Percentiles rank a stretch among this genome's conserved stretches.
Evolutionary conservation across 2,888 invertebrate species (phyloP).

Genomic region (Rugalucina vietnamica): DNA sequence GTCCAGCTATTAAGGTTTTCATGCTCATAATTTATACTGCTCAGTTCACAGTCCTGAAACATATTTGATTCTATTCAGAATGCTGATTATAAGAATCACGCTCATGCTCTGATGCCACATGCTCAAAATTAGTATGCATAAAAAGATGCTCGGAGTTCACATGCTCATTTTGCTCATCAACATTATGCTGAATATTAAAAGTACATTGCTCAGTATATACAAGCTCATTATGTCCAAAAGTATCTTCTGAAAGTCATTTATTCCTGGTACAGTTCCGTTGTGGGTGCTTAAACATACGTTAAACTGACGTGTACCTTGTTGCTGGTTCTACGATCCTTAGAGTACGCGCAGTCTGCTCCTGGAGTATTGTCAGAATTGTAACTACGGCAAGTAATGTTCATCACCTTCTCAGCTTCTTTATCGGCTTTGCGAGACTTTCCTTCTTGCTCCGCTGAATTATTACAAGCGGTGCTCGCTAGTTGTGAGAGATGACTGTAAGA

Average conservation of each 20-base stretch:
- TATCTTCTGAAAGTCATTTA: no score
- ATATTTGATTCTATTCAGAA: no score
- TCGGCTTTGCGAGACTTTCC: not conserved
- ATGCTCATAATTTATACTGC: no score
- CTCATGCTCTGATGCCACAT: conserved; percentile 11
- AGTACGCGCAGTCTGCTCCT: conserved; percentile 5
- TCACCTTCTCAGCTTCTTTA: not conserved
- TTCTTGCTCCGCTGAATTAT: not conserved
- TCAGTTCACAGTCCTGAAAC: no score
- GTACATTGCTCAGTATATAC: no score
- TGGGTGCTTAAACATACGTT: not conserved
- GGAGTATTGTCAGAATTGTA: not conserved
- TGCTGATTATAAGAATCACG: no score
- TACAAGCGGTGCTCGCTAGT: not conserved
- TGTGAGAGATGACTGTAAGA: not conserved
- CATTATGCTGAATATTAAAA: no score
- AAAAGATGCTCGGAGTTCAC: no score
- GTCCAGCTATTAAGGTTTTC: not conserved
- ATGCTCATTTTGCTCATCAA: no score
- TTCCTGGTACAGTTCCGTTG: not conserved
- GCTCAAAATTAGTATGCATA: no score
- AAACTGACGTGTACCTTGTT: conserved; percentile 9
- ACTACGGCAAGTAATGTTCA: conserved; percentile 8
- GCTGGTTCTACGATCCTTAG: not conserved
- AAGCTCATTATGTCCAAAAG: no score